Evolutionary conservation across 2,888 invertebrate genomes (phyloP).

Genomic region (Geotrupes spiniger): DNA sequence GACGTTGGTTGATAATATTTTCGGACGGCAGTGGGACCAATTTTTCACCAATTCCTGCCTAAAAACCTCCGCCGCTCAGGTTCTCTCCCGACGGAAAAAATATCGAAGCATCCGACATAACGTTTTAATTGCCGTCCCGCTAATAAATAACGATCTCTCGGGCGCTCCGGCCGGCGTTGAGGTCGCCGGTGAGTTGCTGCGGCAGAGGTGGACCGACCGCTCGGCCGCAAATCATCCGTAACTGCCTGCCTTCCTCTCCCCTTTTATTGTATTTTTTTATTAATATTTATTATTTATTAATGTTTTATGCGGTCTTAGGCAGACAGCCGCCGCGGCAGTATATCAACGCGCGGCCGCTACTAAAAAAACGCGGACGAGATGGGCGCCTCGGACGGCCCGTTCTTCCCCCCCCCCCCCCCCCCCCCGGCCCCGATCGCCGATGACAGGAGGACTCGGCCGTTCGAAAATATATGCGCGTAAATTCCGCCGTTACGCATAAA

Average conservation of each 20-base stretch:
- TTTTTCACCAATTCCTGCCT: no score
- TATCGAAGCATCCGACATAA: constrained; percentile 7
- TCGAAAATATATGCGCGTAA: no score
- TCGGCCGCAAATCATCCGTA: constrained; percentile 41
- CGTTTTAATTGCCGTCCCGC: constrained; percentile 18
- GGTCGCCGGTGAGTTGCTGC: constrained; percentile 22
- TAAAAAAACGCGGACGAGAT: constrained; percentile 23
- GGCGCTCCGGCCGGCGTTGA: constrained; percentile 2
- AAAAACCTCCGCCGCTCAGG: no score
- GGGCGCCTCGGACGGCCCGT: constrained; percentile 14
- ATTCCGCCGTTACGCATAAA: no score
- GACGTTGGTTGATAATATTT: no score
- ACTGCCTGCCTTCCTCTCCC: constrained; percentile 36
- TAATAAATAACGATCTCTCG: constrained; percentile 22
- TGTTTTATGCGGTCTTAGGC: constrained; percentile 30
- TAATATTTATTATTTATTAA: constrained; percentile 44
- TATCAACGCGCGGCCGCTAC: constrained; percentile 31
- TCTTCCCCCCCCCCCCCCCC: neutral
- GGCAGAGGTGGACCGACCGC: constrained; percentile 30
- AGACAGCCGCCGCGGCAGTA: constrained; percentile 30
- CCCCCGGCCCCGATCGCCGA: neutral
- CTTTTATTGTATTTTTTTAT: constrained; percentile 40
- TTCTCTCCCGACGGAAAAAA: no score
- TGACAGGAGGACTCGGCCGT: neutral
- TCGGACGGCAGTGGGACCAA: no score